Conservation (phyloP, 2,888 invertebrate genomes). For the Calliphora vomitoria region DNA sequence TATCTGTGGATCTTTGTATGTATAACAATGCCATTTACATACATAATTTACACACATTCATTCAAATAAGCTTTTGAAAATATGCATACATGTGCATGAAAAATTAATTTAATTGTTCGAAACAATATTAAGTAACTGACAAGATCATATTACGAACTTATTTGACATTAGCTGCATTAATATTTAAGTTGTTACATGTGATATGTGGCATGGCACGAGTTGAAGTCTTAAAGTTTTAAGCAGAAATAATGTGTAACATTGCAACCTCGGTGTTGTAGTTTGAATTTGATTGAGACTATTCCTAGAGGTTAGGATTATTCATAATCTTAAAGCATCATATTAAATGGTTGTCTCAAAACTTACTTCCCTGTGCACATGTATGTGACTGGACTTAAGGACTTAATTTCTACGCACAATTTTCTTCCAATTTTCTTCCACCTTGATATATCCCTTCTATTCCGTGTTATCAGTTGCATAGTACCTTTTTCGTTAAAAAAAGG, state of each 20-base stretch:
- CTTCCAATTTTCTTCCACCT: too few species aligned
- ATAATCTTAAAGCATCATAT: too few species aligned
- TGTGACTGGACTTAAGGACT: too few species aligned
- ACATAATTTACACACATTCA: constrained; percentile 12
- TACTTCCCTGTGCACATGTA: too few species aligned
- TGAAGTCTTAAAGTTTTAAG: not conserved
- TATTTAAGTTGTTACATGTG: constrained; percentile 45
- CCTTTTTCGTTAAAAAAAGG: too few species aligned
- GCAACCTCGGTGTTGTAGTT: not conserved
- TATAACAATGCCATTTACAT: constrained; percentile 29
- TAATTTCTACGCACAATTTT: too few species aligned
- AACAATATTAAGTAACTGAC: constrained; percentile 58
- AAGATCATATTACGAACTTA: constrained; percentile 49
- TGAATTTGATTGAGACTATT: too few species aligned
- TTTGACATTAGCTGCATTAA: constrained; percentile 46
- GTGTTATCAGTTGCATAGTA: too few species aligned
- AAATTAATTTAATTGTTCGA: constrained; percentile 64
- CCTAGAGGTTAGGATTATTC: too few species aligned
- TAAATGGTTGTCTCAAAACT: too few species aligned
- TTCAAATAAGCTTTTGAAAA: not conserved
- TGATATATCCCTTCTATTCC: too few species aligned
- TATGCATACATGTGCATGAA: constrained; percentile 57
- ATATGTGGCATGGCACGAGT: not conserved
- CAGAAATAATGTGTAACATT: not conserved
- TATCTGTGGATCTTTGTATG: not conserved